A percentile compares a stretch with the other conserved stretches of the same genome.
These are phyloP conservation scores for Piliocolobus tephrosceles DNA, from an alignment of 2,113 vertebrate species.

Conservation along the genomic window DNA sequence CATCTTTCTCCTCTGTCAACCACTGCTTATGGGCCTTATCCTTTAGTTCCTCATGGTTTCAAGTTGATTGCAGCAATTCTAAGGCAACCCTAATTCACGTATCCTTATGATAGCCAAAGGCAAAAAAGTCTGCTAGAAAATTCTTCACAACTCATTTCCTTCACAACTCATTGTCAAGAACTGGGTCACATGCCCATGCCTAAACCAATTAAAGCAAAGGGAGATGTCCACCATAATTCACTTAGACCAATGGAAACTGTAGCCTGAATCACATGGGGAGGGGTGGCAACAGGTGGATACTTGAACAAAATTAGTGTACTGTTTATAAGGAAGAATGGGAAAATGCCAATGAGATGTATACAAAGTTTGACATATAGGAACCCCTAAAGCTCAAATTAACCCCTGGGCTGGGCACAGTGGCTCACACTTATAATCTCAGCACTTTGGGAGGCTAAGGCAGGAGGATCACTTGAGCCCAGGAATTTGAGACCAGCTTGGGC, in stretches of 20 bases:
- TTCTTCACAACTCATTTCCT: neutral
- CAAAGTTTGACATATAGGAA: neutral
- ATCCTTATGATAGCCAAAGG: neutral
- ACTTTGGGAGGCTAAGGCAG: too few relatives aligned
- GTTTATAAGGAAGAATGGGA: conserved; percentile 5
- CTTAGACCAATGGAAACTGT: neutral
- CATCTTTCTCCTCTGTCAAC: neutral
- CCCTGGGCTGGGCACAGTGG: too few relatives aligned
- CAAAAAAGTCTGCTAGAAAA: neutral
- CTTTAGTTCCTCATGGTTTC: neutral
- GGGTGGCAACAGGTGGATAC: neutral
- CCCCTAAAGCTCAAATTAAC: conserved; percentile 1
- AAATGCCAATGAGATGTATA: neutral
- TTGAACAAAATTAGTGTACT: neutral
- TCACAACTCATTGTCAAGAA: neutral
- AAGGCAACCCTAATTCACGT: neutral
- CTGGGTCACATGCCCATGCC: neutral
- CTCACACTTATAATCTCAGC: too few relatives aligned
- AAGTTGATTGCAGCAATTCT: neutral
- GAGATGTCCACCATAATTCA: neutral
- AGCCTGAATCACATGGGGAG: neutral
- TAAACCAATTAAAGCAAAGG: neutral
- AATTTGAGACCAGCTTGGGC: too few relatives aligned
- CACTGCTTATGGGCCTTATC: neutral
- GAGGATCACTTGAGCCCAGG: too few relatives aligned